Conservation (phyloP, 2,888 invertebrate species). For the Heliconius charithonia region DNA sequence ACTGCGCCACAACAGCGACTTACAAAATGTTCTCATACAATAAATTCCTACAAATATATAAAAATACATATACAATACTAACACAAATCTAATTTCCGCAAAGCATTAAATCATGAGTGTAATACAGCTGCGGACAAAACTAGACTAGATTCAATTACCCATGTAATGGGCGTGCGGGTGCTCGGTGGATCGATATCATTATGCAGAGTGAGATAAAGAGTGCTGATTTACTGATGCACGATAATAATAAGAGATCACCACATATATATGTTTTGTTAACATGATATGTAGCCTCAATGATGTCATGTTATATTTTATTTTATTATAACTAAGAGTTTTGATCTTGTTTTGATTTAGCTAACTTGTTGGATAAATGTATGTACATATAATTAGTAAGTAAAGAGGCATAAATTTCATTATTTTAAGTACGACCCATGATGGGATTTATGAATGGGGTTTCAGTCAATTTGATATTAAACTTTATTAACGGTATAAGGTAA, state of each 20-base stretch:
- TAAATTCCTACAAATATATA: neutral
- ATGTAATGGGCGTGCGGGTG: constrained; percentile 7
- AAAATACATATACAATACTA: neutral
- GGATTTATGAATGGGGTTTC: neutral
- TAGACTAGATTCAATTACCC: constrained; percentile 15
- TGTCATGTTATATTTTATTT: neutral
- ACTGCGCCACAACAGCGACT: neutral
- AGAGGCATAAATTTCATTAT: neutral
- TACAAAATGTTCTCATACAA: too few species aligned
- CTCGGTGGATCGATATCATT: constrained; percentile 25
- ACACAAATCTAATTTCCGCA: constrained; percentile 12
- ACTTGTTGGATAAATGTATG: too few species aligned
- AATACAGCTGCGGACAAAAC: constrained; percentile 18
- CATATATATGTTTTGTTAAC: neutral
- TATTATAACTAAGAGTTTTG: neutral
- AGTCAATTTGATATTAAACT: neutral
- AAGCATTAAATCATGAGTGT: constrained; percentile 10
- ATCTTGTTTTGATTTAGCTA: too few species aligned
- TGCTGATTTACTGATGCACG: constrained; percentile 9
- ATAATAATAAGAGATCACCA: neutral
- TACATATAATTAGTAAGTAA: too few species aligned
- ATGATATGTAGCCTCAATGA: neutral
- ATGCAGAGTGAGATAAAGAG: constrained; percentile 13
- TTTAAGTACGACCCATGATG: neutral
- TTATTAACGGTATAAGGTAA: neutral